Conservation (phyloP, 2,113 vertebrate genomes). For the Lichenostomus cassidix region DNA sequence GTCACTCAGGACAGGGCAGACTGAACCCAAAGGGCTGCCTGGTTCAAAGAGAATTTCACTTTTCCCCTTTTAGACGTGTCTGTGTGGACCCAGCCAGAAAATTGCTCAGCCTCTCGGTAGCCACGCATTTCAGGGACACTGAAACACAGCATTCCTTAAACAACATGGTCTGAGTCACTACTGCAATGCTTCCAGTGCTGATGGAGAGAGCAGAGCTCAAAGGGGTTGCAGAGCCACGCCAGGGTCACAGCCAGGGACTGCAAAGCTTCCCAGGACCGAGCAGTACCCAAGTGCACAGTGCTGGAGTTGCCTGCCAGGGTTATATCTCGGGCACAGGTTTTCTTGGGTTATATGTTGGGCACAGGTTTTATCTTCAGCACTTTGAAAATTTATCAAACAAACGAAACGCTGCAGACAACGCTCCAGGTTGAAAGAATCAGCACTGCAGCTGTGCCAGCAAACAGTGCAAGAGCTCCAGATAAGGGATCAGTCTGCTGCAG, state of each 20-base stretch:
- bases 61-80: not conserved
- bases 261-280: not conserved
- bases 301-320: not conserved
- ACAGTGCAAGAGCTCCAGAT: not conserved
- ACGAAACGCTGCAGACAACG: accelerated
- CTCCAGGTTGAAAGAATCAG: not conserved
- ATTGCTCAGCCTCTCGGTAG: not conserved
- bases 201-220: not conserved
- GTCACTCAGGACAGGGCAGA: not conserved
- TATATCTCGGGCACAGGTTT: not conserved
- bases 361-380: not conserved
- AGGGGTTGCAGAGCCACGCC: not conserved
- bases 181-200: not conserved
- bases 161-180: not conserved
- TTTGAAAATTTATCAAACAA: constrained; percentile 6
- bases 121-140: not conserved
- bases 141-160: not conserved
- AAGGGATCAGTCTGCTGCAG: not conserved
- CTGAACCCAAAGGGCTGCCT: not conserved
- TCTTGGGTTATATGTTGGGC: not conserved
- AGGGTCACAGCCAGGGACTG: not conserved
- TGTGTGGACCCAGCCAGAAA: not conserved
- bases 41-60: not conserved
- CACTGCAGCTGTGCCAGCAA: not conserved
- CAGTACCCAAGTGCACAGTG: accelerated